Percentiles rank a stretch among this genome's conserved stretches.
phyloP scores from a whole-genome alignment of 2,797 vertebrate species.

The Iguana delicatissima region DNA sequence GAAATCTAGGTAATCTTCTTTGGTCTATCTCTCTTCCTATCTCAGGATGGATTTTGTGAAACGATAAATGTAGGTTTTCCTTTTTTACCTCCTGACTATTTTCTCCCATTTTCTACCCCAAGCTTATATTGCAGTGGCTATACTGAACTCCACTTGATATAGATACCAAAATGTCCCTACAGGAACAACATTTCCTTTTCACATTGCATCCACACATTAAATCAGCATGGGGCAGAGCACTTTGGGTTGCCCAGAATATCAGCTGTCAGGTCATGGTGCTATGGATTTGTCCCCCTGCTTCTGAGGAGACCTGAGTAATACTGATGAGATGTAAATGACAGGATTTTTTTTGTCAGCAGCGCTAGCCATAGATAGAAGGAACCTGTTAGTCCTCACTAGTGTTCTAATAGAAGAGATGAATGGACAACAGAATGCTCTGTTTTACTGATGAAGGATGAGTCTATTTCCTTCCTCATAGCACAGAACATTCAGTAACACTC shows the following conservation, averaged over 20 bases:
- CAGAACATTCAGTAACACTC: neutral
- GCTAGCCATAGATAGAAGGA: neutral
- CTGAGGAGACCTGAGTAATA: neutral
- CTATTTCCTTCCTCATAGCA: constrained; percentile 16
- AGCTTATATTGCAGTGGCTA: too few species aligned
- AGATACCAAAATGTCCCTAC: too few species aligned
- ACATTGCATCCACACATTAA: neutral
- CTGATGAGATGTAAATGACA: neutral
- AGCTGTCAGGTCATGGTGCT: neutral
- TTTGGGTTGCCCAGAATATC: neutral
- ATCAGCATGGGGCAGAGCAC: neutral
- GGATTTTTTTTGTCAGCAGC: neutral
- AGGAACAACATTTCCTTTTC: neutral
- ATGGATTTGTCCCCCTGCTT: neutral
- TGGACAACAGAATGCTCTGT: constrained; percentile 17
- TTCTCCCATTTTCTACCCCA: too few species aligned
- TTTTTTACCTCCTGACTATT: too few species aligned
- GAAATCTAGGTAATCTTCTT: too few species aligned
- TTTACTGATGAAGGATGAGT: constrained; percentile 16
- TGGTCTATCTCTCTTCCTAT: too few species aligned
- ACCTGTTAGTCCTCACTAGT: accelerated
- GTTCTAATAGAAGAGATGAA: neutral
- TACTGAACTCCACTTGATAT: too few species aligned
- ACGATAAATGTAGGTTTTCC: too few species aligned
- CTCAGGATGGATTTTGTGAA: too few species aligned